phyloP scores from a whole-genome alignment of 2,888 invertebrate genomes.

The Pyralis farinalis region DNA sequence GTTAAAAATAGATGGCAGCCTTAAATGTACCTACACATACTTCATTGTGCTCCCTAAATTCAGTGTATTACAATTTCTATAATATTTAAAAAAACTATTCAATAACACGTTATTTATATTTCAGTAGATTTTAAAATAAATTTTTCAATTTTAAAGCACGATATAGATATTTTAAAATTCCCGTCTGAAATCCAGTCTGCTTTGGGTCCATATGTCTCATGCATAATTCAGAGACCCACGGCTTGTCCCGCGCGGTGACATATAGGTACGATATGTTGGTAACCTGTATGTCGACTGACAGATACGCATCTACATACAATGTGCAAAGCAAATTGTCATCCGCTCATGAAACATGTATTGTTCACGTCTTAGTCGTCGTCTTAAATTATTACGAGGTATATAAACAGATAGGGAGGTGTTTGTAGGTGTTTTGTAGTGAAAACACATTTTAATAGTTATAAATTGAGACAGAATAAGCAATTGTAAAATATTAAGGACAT shows the following conservation, averaged over 20 bases:
- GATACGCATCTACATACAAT: conserved; percentile 18
- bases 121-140: conserved; percentile 47
- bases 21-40: no score
- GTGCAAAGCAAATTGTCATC: conserved; percentile 16
- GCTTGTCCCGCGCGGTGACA: conserved; percentile 64
- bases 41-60: no score
- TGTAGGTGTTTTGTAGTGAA: no score
- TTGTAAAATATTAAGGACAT: no score
- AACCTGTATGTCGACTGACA: conserved; percentile 21
- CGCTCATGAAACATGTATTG: conserved; percentile 10
- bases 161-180: conserved; percentile 76
- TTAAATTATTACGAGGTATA: neutral
- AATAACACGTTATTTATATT: neutral
- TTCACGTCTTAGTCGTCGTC: neutral
- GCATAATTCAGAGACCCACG: conserved; percentile 70
- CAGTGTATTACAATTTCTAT: no score
- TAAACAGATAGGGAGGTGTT: no score
- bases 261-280: conserved; percentile 43
- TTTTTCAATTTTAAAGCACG: conserved; percentile 67
- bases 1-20: no score
- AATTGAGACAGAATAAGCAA: no score
- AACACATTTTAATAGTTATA: no score
- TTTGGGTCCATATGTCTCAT: conserved; percentile 79
- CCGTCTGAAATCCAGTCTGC: conserved; percentile 75
- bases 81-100: no score